Evolutionary conservation across 2,888 invertebrate genomes (phyloP).

Genomic region (Eupithecia subumbrata): DNA sequence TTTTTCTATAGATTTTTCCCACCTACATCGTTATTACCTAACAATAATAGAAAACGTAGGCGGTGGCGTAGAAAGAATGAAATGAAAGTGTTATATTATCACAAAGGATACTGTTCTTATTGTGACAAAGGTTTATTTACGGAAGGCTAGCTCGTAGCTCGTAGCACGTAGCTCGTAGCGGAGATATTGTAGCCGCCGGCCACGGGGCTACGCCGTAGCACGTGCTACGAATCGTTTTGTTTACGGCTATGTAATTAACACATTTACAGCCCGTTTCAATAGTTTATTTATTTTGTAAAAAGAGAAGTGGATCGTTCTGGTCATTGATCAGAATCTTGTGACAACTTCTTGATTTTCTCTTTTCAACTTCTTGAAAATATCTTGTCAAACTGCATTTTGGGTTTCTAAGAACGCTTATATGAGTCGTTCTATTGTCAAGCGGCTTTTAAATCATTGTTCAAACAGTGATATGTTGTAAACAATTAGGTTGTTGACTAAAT

Average conservation of each 20-base stretch:
- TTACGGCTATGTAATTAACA: background rate
- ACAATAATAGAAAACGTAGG: background rate
- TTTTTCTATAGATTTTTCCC: background rate
- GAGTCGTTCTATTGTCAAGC: no score
- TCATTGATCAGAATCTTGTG: background rate
- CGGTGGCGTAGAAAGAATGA: background rate
- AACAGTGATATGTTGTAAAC: background rate
- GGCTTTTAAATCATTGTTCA: no score
- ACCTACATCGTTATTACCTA: background rate
- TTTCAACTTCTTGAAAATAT: background rate
- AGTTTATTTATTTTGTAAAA: background rate
- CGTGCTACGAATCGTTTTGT: background rate
- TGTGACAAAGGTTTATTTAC: background rate
- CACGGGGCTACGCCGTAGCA: constrained; percentile 4
- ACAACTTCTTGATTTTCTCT: background rate
- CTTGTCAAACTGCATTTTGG: background rate
- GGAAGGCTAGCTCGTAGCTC: constrained; percentile 2
- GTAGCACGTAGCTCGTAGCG: constrained; percentile 5
- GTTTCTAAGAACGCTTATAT: no score
- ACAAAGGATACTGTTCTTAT: background rate
- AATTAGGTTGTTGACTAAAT: background rate
- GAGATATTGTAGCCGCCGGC: constrained; percentile 6
- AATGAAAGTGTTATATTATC: background rate
- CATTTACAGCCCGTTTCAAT: background rate
- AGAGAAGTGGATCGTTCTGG: background rate